Base-by-base conservation (phyloP, 2,888 invertebrate genomes). In the Philereme transversata region DNA sequence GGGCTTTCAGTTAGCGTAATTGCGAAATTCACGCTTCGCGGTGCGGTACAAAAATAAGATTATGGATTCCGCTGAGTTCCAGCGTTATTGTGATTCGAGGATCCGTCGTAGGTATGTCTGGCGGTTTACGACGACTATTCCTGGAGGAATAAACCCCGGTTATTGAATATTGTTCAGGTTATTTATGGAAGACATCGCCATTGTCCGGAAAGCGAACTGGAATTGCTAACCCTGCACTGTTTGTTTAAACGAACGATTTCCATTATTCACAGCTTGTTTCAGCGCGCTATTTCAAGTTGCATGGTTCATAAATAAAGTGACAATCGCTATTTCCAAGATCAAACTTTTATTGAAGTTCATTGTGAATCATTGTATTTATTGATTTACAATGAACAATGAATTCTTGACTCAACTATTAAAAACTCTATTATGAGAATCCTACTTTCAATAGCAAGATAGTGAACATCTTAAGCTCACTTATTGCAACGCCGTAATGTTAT, bases 41-140 rank as follows among this genome's bases (percentile, higher is more conserved):
- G 91, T 88, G 91, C 91, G 88, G 91, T 90, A 90, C 92, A 91
- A 92, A 91, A 92, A 92, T 92, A 92, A 92, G 92, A 90, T 92
- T 92, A 91, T 92, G 92, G 91, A 92, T 92, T 92, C 92, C 81
- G 87, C 87, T 90, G 91, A 92, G 91, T 83, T 89, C 84, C 83
- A 82, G 83, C 86, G 90, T 89, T 92, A 91, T 92, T 92, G 89
- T 91, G 91, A 92, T 92, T 92, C 91, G 91, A 90, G 90, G 91
- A 92, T 92, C 87, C 90, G 91, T 90, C 86, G 82, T 88, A 87
- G 89, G 89, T 90, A 90, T 90, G 91, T 92, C 90, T 91, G 89
- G 81, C 77, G 71, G 79, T 90, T 91, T 90, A 91, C 85, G 91
- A 90, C 85, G 74, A 80, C 91, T 91, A 90, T 92, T 91, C 91